Percentiles rank a stretch among this genome's conserved stretches.
These are phyloP conservation scores for Oreotrochilus melanogaster DNA, from an alignment of 2,113 vertebrate genomes.

Conservation along the genomic window DNA sequence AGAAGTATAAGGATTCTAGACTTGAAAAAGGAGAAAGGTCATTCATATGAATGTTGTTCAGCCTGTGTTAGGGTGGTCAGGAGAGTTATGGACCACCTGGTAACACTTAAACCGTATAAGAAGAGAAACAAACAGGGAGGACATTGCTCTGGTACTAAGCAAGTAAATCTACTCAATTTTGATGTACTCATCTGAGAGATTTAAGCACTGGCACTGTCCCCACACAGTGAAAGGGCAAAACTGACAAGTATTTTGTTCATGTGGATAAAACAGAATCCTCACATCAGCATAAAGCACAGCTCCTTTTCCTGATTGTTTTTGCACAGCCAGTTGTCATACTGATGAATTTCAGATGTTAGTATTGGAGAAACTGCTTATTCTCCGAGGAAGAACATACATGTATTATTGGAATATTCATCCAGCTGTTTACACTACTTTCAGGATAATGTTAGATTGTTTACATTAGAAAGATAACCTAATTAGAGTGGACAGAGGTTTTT, in stretches of 20 bases:
- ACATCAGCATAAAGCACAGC: background rate
- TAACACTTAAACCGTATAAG: background rate
- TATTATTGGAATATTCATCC: background rate
- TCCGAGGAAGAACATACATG: background rate
- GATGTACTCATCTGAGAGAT: background rate
- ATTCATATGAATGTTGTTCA: background rate
- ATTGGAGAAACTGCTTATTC: background rate
- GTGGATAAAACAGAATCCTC: background rate
- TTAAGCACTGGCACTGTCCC: background rate
- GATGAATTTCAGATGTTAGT: background rate
- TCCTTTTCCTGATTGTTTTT: background rate
- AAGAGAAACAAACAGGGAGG: background rate
- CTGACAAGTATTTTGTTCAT: background rate
- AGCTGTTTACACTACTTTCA: background rate
- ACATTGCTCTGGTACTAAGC: fast-evolving
- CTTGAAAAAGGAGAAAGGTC: background rate
- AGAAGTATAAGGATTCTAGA: background rate
- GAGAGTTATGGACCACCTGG: background rate
- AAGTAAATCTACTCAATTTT: background rate
- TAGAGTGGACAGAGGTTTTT: background rate
- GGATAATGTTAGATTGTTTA: background rate
- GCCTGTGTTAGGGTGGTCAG: background rate
- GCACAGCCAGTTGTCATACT: background rate
- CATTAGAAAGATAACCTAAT: background rate
- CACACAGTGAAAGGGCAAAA: background rate